Evolutionary conservation across 2,888 invertebrate genomes (phyloP).

Genomic region (Thymelicus lineola): DNA sequence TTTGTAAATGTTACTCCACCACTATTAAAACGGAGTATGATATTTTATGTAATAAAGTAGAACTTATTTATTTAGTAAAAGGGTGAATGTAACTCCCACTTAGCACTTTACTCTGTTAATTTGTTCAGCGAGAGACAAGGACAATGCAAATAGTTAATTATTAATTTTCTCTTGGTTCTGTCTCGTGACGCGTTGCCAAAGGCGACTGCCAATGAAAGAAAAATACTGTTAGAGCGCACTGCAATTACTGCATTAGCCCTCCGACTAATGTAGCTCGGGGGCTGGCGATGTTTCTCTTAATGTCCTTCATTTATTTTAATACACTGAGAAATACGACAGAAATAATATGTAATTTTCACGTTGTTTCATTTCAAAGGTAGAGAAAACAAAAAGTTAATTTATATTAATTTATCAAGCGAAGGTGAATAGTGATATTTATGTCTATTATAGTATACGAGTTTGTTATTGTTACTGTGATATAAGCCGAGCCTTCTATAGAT

Average conservation of each 20-base stretch:
- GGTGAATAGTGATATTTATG: too few species aligned
- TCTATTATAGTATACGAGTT: too few species aligned
- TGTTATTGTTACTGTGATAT: too few species aligned
- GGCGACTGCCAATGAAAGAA: constrained; percentile 56
- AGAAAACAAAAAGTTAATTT: too few species aligned
- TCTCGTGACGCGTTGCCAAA: constrained; percentile 41
- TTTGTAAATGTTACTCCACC: neutral
- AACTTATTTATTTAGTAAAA: constrained; percentile 5
- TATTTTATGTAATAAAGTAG: constrained; percentile 4
- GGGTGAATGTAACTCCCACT: constrained; percentile 11
- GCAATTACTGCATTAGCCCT: constrained; percentile 66
- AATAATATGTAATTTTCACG: too few species aligned
- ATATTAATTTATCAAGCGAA: too few species aligned
- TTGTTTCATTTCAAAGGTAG: too few species aligned
- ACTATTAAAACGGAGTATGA: neutral
- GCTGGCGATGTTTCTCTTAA: neutral
- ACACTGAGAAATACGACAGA: too few species aligned
- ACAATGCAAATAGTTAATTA: constrained; percentile 32
- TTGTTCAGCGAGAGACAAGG: constrained; percentile 1
- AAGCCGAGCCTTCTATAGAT: too few species aligned
- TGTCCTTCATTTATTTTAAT: too few species aligned
- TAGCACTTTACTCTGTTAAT: constrained; percentile 11
- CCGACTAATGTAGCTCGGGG: constrained; percentile 41
- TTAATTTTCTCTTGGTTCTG: constrained; percentile 41
- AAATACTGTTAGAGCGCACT: constrained; percentile 61